These are phyloP conservation scores for Orientallactaga sibirica DNA, from an alignment of 2,797 vertebrate species.

Conservation along the genomic window DNA sequence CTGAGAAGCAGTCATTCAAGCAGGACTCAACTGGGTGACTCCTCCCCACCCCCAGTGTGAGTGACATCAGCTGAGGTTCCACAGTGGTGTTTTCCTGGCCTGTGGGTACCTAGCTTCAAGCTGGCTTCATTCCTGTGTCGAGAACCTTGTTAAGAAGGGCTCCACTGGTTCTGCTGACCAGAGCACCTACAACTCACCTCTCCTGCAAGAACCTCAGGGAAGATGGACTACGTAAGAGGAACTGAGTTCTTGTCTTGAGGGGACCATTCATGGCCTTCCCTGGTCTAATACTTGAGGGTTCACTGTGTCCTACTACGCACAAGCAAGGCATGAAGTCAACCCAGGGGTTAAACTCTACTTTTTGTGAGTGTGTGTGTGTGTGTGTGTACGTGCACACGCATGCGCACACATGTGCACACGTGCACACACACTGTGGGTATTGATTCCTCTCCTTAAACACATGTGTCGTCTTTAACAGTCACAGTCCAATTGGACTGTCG, in stretches of 20 bases:
- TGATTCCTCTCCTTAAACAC: not conserved
- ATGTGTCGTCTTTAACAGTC: not conserved
- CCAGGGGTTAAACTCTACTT: not conserved
- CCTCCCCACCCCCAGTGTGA: not conserved
- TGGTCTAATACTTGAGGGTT: not conserved
- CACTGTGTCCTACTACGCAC: not conserved
- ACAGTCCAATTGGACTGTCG: not conserved
- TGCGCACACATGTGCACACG: no score
- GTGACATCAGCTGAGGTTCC: not conserved
- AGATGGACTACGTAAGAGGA: not conserved
- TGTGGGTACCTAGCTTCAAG: not conserved
- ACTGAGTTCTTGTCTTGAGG: not conserved
- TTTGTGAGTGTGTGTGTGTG: not conserved
- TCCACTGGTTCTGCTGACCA: not conserved
- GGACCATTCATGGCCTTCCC: slow-evolving; percentile 2
- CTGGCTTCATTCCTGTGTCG: not conserved
- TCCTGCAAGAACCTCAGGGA: not conserved
- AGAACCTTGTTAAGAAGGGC: not conserved
- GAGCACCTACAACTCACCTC: not conserved
- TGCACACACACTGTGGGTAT: not conserved
- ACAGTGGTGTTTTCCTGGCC: not conserved
- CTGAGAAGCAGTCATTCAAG: not conserved
- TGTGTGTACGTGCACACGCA: no score
- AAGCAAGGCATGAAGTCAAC: slow-evolving; percentile 25
- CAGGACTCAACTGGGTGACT: not conserved